Evolutionary conservation across 2,113 vertebrate genomes (phyloP).

Genomic region (Alces alces): DNA sequence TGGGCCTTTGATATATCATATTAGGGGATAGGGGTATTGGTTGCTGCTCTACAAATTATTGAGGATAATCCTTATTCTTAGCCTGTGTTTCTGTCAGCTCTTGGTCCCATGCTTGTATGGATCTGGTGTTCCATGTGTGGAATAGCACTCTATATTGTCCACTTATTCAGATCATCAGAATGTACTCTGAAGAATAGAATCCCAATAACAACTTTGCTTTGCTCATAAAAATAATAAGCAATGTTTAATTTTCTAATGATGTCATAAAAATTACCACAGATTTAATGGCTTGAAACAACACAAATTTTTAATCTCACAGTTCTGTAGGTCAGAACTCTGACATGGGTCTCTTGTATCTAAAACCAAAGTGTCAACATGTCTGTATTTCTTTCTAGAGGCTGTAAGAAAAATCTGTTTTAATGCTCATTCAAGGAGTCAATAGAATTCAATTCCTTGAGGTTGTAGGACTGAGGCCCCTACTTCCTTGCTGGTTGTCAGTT

Average conservation of each 20-base stretch:
- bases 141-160: neutral
- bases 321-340: neutral
- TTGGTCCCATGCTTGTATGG: neutral
- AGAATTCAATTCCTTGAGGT: neutral
- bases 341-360: neutral
- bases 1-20: neutral
- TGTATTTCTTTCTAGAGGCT: neutral
- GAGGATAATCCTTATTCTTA: neutral
- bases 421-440: neutral
- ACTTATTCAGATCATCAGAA: neutral
- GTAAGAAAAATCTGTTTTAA: neutral
- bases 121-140: neutral
- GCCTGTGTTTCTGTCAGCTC: neutral
- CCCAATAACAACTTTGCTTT: neutral
- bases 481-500: neutral
- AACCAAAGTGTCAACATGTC: neutral
- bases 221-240: neutral
- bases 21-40: neutral
- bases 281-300: neutral
- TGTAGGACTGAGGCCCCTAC: neutral
- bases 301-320: neutral
- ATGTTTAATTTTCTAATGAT: neutral
- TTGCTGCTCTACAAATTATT: neutral
- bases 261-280: neutral
- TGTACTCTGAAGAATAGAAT: neutral